Evolutionary conservation across 2,888 invertebrate species (phyloP).

Genomic region (Lepidocyrtoides sp.): DNA sequence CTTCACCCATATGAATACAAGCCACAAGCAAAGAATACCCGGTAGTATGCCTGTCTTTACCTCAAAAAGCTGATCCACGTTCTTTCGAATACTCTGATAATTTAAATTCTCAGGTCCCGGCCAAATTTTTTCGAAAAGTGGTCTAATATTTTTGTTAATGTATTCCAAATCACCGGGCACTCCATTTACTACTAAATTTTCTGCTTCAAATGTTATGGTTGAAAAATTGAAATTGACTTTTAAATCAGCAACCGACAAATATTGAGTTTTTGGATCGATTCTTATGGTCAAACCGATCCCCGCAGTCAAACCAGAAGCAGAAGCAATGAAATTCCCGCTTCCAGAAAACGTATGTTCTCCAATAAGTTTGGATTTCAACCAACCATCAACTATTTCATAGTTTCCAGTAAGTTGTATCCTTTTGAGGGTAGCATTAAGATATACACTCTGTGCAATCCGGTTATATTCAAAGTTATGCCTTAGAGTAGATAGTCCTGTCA

Average conservation of each 20-base stretch:
- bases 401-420: background rate
- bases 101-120: too few relatives aligned
- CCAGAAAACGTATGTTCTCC: slow-evolving; percentile 26
- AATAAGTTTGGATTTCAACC: background rate
- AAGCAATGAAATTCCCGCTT: background rate
- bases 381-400: slow-evolving; percentile 36
- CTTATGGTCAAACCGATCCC: background rate
- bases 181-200: too few relatives aligned
- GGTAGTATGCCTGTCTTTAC: too few relatives aligned
- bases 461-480: background rate
- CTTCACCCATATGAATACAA: too few relatives aligned
- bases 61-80: too few relatives aligned
- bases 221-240: too few relatives aligned
- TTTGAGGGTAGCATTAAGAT: background rate
- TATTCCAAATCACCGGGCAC: too few relatives aligned
- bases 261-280: background rate
- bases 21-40: too few relatives aligned
- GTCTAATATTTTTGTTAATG: too few relatives aligned
- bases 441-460: background rate
- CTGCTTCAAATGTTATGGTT: too few relatives aligned
- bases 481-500: slow-evolving; percentile 25
- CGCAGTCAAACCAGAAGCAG: background rate
- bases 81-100: too few relatives aligned
- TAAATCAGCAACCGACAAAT: background rate
- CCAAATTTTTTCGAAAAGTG: too few relatives aligned